Evolutionary conservation across 1,140 invertebrate species (phyloP).

Genomic region (Cydia pomonella): DNA sequence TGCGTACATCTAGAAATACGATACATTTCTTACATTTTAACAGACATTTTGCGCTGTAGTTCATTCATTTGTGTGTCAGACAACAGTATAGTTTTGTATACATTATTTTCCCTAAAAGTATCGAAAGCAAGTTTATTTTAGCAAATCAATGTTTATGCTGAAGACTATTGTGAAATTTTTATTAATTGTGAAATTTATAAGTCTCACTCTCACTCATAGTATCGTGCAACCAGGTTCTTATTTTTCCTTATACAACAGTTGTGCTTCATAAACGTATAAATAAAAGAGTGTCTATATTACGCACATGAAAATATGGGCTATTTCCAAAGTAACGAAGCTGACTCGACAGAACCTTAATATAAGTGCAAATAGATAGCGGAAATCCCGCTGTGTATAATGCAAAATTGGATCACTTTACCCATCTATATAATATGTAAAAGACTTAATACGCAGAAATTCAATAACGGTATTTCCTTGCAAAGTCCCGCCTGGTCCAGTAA

Average conservation of each 20-base stretch:
- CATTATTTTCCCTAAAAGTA: too few species aligned
- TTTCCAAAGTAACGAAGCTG: not conserved
- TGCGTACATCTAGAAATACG: not conserved
- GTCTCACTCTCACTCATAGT: too few species aligned
- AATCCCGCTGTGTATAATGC: not conserved
- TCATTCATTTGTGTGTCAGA: not conserved
- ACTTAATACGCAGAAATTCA: slow-evolving; percentile 21
- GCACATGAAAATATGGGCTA: not conserved
- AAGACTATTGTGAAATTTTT: too few species aligned
- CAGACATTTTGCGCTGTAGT: not conserved
- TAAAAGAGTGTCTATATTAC: not conserved
- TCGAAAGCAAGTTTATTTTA: not conserved
- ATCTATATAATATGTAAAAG: slow-evolving; percentile 12
- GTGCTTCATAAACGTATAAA: too few species aligned
- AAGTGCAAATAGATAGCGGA: slow-evolving; percentile 13
- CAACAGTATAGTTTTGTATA: too few species aligned
- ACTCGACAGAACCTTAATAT: slow-evolving; percentile 19
- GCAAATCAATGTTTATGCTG: too few species aligned
- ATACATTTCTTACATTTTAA: not conserved
- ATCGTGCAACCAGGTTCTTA: too few species aligned
- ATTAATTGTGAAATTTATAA: too few species aligned
- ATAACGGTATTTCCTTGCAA: slow-evolving; percentile 18
- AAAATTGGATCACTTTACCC: slow-evolving; percentile 12
- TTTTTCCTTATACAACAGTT: too few species aligned
- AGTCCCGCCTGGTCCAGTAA: slow-evolving; percentile 12